Conservation (phyloP, 1,140 invertebrate species). For the Monomorium pharaonis region DNA sequence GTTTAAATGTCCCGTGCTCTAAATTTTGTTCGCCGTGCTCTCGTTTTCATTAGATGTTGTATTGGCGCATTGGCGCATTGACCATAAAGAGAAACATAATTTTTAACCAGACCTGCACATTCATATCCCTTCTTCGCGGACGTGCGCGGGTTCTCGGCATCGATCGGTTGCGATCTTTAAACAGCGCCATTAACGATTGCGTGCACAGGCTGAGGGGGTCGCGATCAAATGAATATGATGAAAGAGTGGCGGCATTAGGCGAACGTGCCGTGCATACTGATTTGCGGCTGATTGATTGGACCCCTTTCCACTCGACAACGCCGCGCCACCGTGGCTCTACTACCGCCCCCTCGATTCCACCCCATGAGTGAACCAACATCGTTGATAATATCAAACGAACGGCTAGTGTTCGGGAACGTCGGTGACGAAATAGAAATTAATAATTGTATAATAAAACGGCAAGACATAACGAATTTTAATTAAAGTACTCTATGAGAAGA, state of each 20-base stretch:
- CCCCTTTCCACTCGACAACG: constrained; percentile 80
- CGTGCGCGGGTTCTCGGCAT: constrained; percentile 46
- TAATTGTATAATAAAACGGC: constrained; percentile 56
- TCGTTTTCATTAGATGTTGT: neutral
- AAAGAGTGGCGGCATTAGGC: constrained; percentile 85
- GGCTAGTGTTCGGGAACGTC: constrained; percentile 65
- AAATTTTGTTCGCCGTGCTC: neutral
- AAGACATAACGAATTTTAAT: neutral
- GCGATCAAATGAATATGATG: constrained; percentile 85
- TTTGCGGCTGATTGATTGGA: constrained; percentile 85
- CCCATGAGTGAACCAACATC: constrained; percentile 75
- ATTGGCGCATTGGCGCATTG: neutral
- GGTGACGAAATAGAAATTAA: constrained; percentile 65
- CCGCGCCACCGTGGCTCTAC: constrained; percentile 62
- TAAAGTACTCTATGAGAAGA: neutral
- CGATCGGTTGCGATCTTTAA: constrained; percentile 77
- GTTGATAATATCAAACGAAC: constrained; percentile 79
- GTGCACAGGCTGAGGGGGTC: constrained; percentile 77
- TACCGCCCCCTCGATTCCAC: constrained; percentile 70
- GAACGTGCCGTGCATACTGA: constrained; percentile 85
- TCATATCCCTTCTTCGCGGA: constrained; percentile 27
- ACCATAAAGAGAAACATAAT: constrained; percentile 10
- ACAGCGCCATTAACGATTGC: constrained; percentile 82
- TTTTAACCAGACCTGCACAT: constrained; percentile 29
- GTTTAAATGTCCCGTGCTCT: neutral